These are phyloP conservation scores for Rhagonycha fulva DNA, from an alignment of 2,888 invertebrate species.

Conservation along the genomic window DNA sequence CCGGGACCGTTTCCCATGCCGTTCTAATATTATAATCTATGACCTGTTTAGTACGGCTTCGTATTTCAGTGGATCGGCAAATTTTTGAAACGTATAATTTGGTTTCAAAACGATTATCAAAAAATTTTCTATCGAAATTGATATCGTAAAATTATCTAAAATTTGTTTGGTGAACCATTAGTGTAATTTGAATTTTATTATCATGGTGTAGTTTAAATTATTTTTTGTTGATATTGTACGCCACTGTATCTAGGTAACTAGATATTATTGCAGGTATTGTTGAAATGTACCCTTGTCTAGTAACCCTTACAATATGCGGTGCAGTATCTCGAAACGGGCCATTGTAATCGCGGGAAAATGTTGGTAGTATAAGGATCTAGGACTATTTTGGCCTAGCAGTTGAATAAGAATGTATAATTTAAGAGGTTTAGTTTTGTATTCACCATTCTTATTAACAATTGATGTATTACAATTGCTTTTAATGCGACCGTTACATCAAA, in stretches of 20 bases:
- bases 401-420: slow-evolving; percentile 25
- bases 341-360: slow-evolving; percentile 36
- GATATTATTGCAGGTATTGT: slow-evolving; percentile 30
- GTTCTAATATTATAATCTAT: slow-evolving; percentile 29
- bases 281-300: slow-evolving; percentile 34
- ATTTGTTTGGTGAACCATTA: not conserved
- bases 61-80: slow-evolving; percentile 20
- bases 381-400: slow-evolving; percentile 4
- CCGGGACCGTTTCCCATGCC: slow-evolving; percentile 31
- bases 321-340: slow-evolving; percentile 37
- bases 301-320: slow-evolving; percentile 33
- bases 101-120: not conserved
- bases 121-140: not conserved
- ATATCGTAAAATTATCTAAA: not conserved
- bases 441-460: slow-evolving; percentile 19
- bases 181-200: not conserved
- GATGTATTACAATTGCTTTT: not conserved
- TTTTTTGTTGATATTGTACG: slow-evolving; percentile 12
- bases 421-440: slow-evolving; percentile 18
- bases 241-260: slow-evolving; percentile 32
- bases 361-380: slow-evolving; percentile 7
- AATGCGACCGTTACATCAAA: slow-evolving; percentile 13
- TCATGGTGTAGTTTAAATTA: not conserved
- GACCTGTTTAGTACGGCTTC: slow-evolving; percentile 27
- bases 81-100: not conserved